These are phyloP conservation scores for Speoplatyrhinus poulsoni DNA, from an alignment of 2,113 vertebrate genomes.

Conservation along the genomic window DNA sequence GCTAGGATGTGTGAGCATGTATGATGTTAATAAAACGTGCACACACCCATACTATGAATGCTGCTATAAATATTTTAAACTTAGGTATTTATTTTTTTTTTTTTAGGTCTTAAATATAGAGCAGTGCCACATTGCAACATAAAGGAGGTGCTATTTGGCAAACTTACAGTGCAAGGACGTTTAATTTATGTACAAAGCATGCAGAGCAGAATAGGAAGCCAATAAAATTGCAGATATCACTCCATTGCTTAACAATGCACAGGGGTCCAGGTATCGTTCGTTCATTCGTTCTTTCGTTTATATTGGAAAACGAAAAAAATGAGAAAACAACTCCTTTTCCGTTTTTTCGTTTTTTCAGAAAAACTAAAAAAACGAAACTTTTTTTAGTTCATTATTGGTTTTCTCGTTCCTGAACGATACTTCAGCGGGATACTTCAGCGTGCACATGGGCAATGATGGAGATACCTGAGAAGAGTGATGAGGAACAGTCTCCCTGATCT, in stretches of 20 bases:
- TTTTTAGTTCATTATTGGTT: too few relatives aligned
- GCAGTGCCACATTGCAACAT: constrained; percentile 38
- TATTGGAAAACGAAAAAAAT: too few relatives aligned
- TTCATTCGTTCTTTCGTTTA: too few relatives aligned
- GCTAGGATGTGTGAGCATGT: constrained; percentile 9
- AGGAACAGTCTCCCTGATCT: too few relatives aligned
- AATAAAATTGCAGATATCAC: constrained; percentile 55
- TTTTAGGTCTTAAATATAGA: background rate
- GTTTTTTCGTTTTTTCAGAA: too few relatives aligned
- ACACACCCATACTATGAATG: background rate
- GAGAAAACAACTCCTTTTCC: too few relatives aligned
- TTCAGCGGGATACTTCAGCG: too few relatives aligned
- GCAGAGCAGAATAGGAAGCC: constrained; percentile 27
- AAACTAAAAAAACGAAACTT: too few relatives aligned
- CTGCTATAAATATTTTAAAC: background rate
- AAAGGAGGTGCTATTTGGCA: constrained; percentile 39
- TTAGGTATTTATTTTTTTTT: background rate
- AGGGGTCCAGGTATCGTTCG: too few relatives aligned
- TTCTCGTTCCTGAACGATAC: too few relatives aligned
- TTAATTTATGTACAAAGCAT: constrained; percentile 22
- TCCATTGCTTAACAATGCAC: background rate
- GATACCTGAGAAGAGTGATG: too few relatives aligned
- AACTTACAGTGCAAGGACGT: constrained; percentile 20
- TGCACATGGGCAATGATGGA: too few relatives aligned
- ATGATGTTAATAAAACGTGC: background rate